A percentile compares a stretch with the other conserved stretches of the same genome.
Evolutionary conservation across 2,113 vertebrate species (phyloP).

Genomic region (Calypte anna): DNA sequence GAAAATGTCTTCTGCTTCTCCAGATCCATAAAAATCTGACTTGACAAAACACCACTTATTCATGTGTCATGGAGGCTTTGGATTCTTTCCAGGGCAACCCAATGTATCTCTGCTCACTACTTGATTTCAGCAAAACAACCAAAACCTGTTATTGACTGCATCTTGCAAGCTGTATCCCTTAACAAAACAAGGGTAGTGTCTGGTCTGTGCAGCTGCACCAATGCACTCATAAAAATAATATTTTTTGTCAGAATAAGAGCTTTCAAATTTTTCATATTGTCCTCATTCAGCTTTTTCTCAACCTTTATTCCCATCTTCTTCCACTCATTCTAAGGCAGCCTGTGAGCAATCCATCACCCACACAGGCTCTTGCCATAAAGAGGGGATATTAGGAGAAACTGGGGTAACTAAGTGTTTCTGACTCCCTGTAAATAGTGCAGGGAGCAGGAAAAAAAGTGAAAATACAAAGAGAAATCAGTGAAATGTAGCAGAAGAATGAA

Average conservation of each 20-base stretch:
- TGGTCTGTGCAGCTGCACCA: background rate
- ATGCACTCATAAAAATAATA: background rate
- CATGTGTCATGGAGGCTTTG: background rate
- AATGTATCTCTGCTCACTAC: background rate
- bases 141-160: background rate
- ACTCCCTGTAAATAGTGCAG: background rate
- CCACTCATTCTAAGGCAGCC: background rate
- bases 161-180: background rate
- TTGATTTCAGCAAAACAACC: background rate
- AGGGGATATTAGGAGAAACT: slow-evolving; percentile 1
- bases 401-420: background rate
- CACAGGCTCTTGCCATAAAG: background rate
- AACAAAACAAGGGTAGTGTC: background rate
- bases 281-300: background rate
- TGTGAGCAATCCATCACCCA: background rate
- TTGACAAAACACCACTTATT: background rate
- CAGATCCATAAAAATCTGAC: background rate
- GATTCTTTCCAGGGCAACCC: background rate
- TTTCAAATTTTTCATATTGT: background rate
- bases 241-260: background rate
- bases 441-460: background rate
- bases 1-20: background rate
- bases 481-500: background rate
- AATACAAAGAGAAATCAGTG: background rate
- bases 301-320: background rate